Base-by-base conservation (phyloP, 2,113 vertebrate genomes). In the Carassius auratus region DNA sequence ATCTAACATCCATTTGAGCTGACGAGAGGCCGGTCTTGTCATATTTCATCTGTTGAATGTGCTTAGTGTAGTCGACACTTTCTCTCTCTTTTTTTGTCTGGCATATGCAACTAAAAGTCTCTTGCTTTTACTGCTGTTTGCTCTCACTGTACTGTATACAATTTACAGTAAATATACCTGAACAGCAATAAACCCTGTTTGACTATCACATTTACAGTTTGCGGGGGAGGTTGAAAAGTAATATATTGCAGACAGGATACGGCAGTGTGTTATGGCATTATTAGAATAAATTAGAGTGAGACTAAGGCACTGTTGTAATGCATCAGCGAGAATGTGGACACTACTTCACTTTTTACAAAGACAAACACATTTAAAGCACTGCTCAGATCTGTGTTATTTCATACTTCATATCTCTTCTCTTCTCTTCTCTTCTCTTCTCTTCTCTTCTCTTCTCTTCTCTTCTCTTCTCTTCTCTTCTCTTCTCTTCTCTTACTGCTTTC, bases 161-260 rank as follows among this genome's bases (percentile, higher is more conserved):
- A 30, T 52, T 68, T 50, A 19, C 45, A 50, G 61, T 38, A 80
- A 45, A 50, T 81, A 81, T 55, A 55, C 62, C 62, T 52, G 26
- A 81, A 33, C 64, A 30, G 26, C 42, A 81, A 81, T 81, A 81
- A 69, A 55, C 15, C 23, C 45, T 33, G 79, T 68, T 81, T 68
- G 45, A 69, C 61, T 33, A 81, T 69, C 26, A 81, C 1, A 15
- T 69, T 68, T 69, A 81, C 61, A 8, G 45, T 81, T 50, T 81
- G 26, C 0, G 8, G 5, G 45, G 42, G 62, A 30, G 23, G 77
- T 45, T 48, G 59, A 66, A 79, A 81, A 66, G 36, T 64, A 30
- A 66, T 81, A 76, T 76, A 66, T 69, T 52, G 5, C 61, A 81
- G 45, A 52, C n/a, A 81, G 62, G 45, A 69, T 55, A 81, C 23